Base-by-base conservation (phyloP, 1,140 invertebrate genomes). In the Samia ricini region DNA sequence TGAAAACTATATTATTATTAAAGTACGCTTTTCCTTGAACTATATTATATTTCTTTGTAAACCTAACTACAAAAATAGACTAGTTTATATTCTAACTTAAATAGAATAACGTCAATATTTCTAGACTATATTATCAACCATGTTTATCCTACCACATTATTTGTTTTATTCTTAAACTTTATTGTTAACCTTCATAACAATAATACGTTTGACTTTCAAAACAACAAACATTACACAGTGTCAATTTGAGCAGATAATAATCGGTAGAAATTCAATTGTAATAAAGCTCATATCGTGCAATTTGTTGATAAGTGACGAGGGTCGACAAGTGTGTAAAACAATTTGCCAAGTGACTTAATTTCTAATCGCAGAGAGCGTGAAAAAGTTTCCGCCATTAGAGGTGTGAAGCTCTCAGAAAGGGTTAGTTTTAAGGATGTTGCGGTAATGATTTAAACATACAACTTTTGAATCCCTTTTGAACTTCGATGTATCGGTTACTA, bases 261-360 rank as follows among this genome's bases (percentile, higher is more conserved):
- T 60, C 51, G 52, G 49, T 22, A 60, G 42, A 36, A 52, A 63
- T 56, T 52, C 61, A 42, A 42, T 42, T 42, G 33, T 42, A 15
- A 71, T 66, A 54, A 71, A 70, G 76, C 67, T 74, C 66, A 72
- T 70, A 73, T 68, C 59, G 68, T 62, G 67, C 64, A 77, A 66
- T 71, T 77, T 74, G 66, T 69, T 61, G 8, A 56, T 72, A 36
- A 24, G 61, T 73, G 77, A 80, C 70, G 66, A 79, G 75, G 79
- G 79, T 81, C 62, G 72, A 74, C 75, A 75, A 77, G 71, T 76
- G 75, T 76, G 71, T 78, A 72, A 79, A 78, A 80, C 78, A 78
- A 78, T 80, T 78, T 77, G 72, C 76, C 71, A 74, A 71, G 73
- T 73, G 69, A 75, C 66, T 74, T 70, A 66, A 78, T 66, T 70